Percentiles rank a stretch among this genome's conserved stretches.
phyloP scores from a whole-genome alignment of 35 echinoderm and acorn worm species.

The Ophiothrix spiculata region DNA sequence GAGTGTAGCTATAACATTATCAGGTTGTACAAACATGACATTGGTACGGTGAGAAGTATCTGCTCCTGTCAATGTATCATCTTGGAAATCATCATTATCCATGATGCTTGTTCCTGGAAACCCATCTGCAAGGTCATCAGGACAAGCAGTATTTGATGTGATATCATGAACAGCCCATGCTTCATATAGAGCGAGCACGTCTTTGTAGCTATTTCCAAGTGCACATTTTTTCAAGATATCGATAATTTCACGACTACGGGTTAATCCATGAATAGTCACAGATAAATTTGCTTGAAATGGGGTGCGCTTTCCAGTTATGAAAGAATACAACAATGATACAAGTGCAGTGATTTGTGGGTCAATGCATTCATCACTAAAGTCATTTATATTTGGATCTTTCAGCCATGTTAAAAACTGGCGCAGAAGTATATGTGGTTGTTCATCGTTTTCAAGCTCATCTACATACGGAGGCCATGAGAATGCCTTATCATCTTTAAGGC shows the following conservation, averaged over 20 bases:
- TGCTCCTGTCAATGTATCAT: slow-evolving; percentile 33
- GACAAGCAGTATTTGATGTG: neutral
- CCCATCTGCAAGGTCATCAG: slow-evolving; percentile 2
- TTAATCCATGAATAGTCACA: slow-evolving; percentile 20
- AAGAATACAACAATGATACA: slow-evolving; percentile 3
- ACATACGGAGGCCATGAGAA: slow-evolving; percentile 27
- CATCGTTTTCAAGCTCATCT: neutral
- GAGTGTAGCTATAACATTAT: neutral
- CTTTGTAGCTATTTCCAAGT: slow-evolving; percentile 28
- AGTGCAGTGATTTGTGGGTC: neutral
- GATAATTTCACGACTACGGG: slow-evolving; percentile 9
- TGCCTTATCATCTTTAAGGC: neutral
- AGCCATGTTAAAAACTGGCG: slow-evolving; percentile 21
- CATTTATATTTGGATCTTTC: slow-evolving; percentile 15
- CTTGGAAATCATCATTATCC: slow-evolving; percentile 51
- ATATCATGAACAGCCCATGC: slow-evolving; percentile 20
- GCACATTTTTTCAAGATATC: slow-evolving; percentile 14
- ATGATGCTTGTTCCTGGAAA: slow-evolving; percentile 22
- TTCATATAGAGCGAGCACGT: slow-evolving; percentile 7
- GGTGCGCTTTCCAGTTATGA: slow-evolving; percentile 9
- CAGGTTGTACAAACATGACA: slow-evolving; percentile 18
- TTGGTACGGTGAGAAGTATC: neutral
- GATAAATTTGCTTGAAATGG: neutral
- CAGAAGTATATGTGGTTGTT: neutral
- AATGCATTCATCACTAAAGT: slow-evolving; percentile 13